Evolutionary conservation across 2,113 vertebrate genomes (phyloP), one percentile per base, ranked within the genome.

Genomic region (Cynopterus brachyotis): DNA sequence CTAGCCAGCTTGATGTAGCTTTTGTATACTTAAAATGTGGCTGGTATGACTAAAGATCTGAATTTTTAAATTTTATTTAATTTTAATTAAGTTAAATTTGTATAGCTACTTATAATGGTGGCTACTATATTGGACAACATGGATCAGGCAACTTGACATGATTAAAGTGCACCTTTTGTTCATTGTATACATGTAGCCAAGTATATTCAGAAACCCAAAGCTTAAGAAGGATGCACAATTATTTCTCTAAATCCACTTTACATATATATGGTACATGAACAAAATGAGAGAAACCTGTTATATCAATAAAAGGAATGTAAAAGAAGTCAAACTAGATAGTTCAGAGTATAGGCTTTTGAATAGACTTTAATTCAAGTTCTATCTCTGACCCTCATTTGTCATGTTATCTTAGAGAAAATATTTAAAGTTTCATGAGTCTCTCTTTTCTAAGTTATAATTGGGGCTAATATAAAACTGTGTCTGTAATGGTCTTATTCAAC

Each of bases 391-490:
- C 20, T 83, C 22, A 45, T 45, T 67, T 72, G 12, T 10, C 16
- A 24, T 90, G 3, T 50, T 64, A 40, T 10, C 40, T 92, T 90
- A 95, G 35, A 78, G 28, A 37, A 84, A 81, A 83, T 73, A 59
- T 37, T 94, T 40, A 73, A 83, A 59, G 12, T 57, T 75, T 28
- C 72, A 59, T 59, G 32, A 66, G 6, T 79, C 40, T 79, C 15
- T 30, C 19, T 60, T 91, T 90, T 97, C 37, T 57, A 90, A 75
- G 62, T 35, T 97, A 15, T 84, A 76, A 83, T 60, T 82, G 47
- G 6, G 28, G 4, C n/a, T 78, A 57, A 62, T 82, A 81, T 80
- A 28, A 95, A 95, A 66, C 47, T 28, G 15, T 50, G 42, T 72
- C 28, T 86, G 10, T 62, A 42, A 35, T 47, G 5, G 45, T 26